Percentiles rank a stretch among this genome's conserved stretches.
phyloP scores from a whole-genome alignment of 1,140 invertebrate genomes.

The Triops longicaudatus region DNA sequence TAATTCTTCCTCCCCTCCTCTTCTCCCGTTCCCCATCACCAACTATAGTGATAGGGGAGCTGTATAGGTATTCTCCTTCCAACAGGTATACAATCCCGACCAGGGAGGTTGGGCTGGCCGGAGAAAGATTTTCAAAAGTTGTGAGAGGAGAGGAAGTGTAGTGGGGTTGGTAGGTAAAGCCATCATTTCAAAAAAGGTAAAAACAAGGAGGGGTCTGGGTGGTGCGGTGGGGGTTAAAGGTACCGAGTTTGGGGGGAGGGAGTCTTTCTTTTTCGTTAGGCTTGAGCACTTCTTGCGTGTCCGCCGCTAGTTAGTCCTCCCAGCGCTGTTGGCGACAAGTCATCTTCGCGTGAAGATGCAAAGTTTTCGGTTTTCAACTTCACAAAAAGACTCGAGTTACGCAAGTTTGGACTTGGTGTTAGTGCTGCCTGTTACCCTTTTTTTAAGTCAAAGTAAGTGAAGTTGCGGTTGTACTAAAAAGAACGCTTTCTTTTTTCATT shows the following conservation, averaged over 20 bases:
- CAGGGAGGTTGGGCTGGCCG: background rate
- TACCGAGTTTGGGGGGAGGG: background rate
- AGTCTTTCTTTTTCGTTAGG: constrained; percentile 12
- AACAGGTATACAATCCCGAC: background rate
- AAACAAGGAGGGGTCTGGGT: background rate
- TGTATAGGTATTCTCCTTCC: background rate
- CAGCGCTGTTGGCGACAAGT: constrained; percentile 10
- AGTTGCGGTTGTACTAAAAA: background rate
- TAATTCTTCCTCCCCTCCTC: background rate
- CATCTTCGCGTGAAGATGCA: background rate
- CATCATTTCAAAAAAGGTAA: constrained; percentile 8
- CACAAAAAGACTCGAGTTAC: background rate
- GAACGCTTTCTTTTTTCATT: background rate
- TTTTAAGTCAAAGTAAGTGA: background rate
- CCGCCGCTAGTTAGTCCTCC: background rate
- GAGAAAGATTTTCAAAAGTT: background rate
- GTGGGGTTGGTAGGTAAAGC: constrained; percentile 2
- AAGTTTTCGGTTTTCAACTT: background rate
- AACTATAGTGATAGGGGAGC: background rate
- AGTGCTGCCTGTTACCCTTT: too few relatives aligned
- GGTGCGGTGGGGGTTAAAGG: background rate
- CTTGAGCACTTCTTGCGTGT: constrained; percentile 10
- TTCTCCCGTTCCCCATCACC: background rate
- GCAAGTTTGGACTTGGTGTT: background rate
- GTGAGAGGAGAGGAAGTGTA: background rate